phyloP scores from a whole-genome alignment of 2,888 invertebrate species.

The Ophonus ardosiacus region DNA sequence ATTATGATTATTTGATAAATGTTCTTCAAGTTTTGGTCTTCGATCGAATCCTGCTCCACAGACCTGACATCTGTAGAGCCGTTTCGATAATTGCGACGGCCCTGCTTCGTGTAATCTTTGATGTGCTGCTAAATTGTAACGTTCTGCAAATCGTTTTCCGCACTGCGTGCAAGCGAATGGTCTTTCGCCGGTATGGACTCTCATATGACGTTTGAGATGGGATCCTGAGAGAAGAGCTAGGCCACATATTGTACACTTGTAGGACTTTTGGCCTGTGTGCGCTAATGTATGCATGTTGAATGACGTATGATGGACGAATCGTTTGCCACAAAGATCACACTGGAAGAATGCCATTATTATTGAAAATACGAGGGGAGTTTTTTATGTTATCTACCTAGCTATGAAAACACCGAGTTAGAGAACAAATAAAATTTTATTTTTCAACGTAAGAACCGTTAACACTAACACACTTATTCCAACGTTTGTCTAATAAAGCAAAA shows the following conservation, averaged over 20 bases:
- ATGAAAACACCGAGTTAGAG: too few relatives aligned
- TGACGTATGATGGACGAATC: constrained; percentile 82
- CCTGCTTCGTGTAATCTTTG: constrained; percentile 69
- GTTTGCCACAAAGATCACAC: constrained; percentile 73
- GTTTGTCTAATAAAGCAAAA: too few relatives aligned
- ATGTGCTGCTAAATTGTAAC: constrained; percentile 74
- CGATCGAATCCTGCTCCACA: constrained; percentile 70
- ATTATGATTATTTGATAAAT: constrained; percentile 70
- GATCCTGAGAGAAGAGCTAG: constrained; percentile 81
- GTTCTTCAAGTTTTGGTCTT: constrained; percentile 71
- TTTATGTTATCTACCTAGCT: too few relatives aligned
- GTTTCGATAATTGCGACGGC: constrained; percentile 50
- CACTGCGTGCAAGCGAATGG: constrained; percentile 79
- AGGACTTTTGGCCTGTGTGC: constrained; percentile 81
- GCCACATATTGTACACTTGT: constrained; percentile 80
- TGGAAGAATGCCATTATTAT: constrained; percentile 67
- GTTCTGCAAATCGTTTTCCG: constrained; percentile 80
- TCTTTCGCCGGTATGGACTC: constrained; percentile 82
- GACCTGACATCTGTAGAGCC: constrained; percentile 69
- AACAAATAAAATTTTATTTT: too few relatives aligned
- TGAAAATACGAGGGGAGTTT: too few relatives aligned
- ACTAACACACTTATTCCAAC: too few relatives aligned
- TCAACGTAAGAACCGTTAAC: too few relatives aligned
- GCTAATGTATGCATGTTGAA: constrained; percentile 84
- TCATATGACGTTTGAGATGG: constrained; percentile 83